These are phyloP conservation scores for Dipodomys ordii DNA, from an alignment of 2,113 vertebrate genomes.

Conservation along the genomic window DNA sequence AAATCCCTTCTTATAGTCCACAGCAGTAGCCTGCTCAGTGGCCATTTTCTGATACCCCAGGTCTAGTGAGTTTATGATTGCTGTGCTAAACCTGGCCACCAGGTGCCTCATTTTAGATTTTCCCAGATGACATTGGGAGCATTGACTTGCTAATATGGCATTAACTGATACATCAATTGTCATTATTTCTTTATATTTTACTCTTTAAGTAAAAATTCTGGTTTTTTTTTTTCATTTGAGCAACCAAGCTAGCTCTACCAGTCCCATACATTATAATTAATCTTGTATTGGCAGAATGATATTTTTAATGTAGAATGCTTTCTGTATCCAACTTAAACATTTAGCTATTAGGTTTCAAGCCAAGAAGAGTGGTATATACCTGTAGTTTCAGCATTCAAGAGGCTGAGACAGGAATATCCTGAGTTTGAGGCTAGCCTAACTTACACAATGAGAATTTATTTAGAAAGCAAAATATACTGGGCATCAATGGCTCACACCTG, in stretches of 20 bases:
- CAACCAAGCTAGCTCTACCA: background rate
- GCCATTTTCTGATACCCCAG: background rate
- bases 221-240: background rate
- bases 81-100: background rate
- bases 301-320: conserved; percentile 5
- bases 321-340: conserved; percentile 43
- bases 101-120: background rate
- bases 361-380: background rate
- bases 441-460: background rate
- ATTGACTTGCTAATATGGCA: background rate
- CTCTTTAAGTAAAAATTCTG: background rate
- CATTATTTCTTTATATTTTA: background rate
- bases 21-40: background rate
- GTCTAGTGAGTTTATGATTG: background rate
- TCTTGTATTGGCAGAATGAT: background rate
- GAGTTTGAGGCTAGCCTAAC: background rate
- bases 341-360: background rate
- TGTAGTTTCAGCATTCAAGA: background rate
- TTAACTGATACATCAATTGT: background rate
- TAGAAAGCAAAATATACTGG: background rate
- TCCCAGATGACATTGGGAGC: background rate
- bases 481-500: no score
- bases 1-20: background rate
- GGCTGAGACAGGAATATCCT: background rate
- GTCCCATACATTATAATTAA: background rate